These are phyloP conservation scores for Isoperla grammatica DNA, from an alignment of 2,888 invertebrate genomes.

Conservation along the genomic window DNA sequence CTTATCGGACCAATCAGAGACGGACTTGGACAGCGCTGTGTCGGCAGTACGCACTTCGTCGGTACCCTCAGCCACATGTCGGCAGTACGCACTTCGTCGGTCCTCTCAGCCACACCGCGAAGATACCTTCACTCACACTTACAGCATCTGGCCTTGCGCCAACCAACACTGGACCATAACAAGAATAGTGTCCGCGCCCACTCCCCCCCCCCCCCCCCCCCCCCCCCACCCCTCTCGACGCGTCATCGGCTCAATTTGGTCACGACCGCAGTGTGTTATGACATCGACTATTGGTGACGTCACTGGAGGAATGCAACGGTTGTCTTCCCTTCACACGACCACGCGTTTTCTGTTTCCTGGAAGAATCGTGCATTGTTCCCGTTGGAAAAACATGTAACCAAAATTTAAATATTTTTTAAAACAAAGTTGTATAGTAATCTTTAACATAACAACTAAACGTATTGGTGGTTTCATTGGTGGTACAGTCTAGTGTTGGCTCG, in stretches of 20 bases:
- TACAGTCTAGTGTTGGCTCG: too few species aligned
- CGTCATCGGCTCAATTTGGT: constrained; percentile 24
- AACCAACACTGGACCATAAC: not conserved
- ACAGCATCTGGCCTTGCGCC: not conserved
- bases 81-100: not conserved
- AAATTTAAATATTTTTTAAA: too few species aligned
- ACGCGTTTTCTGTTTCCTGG: too few species aligned
- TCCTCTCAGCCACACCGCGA: not conserved
- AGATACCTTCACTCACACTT: not conserved
- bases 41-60: too few species aligned
- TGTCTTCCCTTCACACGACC: too few species aligned
- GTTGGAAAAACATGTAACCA: too few species aligned
- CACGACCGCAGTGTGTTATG: not conserved
- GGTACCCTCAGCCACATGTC: not conserved
- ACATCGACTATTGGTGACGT: not conserved
- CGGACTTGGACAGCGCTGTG: too few species aligned
- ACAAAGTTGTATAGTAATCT: too few species aligned
- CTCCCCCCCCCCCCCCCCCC: not conserved
- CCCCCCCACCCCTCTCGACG: not conserved
- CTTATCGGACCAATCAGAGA: too few species aligned
- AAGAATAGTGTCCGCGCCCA: not conserved
- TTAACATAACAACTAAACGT: too few species aligned
- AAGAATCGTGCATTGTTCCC: too few species aligned
- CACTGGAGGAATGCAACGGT: not conserved
- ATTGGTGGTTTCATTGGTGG: too few species aligned